A percentile compares a stretch with the other conserved stretches of the same genome.
Evolutionary conservation across 2,888 invertebrate species (phyloP).

Genomic region (Microctonus hyperodae): DNA sequence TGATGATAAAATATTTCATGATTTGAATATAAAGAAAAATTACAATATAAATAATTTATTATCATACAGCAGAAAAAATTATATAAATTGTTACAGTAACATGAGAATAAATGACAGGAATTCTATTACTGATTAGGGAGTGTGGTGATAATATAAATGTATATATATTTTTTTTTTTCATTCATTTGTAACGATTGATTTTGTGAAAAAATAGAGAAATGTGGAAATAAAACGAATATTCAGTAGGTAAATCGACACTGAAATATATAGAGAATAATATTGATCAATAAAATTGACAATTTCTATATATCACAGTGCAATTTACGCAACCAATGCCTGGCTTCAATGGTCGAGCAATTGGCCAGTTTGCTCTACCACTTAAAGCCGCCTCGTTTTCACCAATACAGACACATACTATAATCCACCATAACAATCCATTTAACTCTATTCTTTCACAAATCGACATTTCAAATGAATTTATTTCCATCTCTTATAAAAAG

Average conservation of each 20-base stretch:
- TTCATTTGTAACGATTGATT: background rate
- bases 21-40: background rate
- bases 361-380: constrained; percentile 58
- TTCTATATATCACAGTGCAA: constrained; percentile 45
- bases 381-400: constrained; percentile 46
- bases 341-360: constrained; percentile 59
- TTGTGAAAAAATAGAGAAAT: constrained; percentile 30
- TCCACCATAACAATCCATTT: constrained; percentile 33
- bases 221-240: constrained; percentile 31
- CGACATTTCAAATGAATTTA: background rate
- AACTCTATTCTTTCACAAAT: constrained; percentile 7
- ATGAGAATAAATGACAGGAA: background rate
- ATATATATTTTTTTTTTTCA: background rate
- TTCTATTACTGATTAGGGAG: background rate
- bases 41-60: background rate
- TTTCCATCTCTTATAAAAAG: constrained; percentile 17
- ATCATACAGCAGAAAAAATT: background rate
- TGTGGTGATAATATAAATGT: too few relatives aligned
- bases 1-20: background rate
- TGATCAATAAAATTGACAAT: constrained; percentile 48
- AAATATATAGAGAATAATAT: constrained; percentile 42
- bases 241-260: constrained; percentile 27
- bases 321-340: constrained; percentile 50
- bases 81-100: background rate
- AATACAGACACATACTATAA: constrained; percentile 37